Conservation (phyloP, 2,888 invertebrate species). For the Lycia hirtaria region DNA sequence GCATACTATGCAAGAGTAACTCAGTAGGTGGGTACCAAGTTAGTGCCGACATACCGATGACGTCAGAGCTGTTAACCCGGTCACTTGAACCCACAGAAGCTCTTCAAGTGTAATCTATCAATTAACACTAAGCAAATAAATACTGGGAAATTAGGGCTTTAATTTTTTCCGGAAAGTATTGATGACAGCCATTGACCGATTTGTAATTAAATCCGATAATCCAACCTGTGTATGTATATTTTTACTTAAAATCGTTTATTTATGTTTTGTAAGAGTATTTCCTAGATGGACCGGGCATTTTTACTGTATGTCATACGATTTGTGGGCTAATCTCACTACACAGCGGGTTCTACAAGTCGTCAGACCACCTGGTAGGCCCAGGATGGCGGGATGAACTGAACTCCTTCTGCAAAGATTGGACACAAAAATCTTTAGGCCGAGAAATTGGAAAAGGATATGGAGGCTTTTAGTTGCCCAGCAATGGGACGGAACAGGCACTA, state of each 20-base stretch:
- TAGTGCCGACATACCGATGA: slow-evolving; percentile 33
- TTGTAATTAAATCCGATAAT: neutral
- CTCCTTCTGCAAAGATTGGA: too few relatives aligned
- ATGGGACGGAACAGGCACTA: too few relatives aligned
- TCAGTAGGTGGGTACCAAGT: neutral
- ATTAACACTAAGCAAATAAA: slow-evolving; percentile 40
- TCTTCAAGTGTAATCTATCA: slow-evolving; percentile 49
- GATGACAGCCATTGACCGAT: slow-evolving; percentile 6
- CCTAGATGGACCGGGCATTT: too few relatives aligned
- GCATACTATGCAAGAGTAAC: neutral
- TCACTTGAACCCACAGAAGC: slow-evolving; percentile 58
- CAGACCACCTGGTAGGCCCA: too few relatives aligned
- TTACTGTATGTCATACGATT: too few relatives aligned
- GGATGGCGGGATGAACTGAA: too few relatives aligned
- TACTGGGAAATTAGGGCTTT: slow-evolving; percentile 12
- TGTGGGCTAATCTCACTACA: too few relatives aligned
- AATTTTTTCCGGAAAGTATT: neutral
- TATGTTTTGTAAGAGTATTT: too few relatives aligned
- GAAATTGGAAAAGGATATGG: too few relatives aligned
- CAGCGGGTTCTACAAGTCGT: too few relatives aligned
- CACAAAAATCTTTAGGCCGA: too few relatives aligned
- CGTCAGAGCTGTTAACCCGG: slow-evolving; percentile 55
- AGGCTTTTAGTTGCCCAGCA: too few relatives aligned
- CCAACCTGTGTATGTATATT: neutral
- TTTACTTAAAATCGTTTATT: neutral